Percentiles rank a stretch among this genome's conserved stretches.
Conservation (phyloP, 2,797 vertebrate genomes). For the Streptopelia turtur region DNA sequence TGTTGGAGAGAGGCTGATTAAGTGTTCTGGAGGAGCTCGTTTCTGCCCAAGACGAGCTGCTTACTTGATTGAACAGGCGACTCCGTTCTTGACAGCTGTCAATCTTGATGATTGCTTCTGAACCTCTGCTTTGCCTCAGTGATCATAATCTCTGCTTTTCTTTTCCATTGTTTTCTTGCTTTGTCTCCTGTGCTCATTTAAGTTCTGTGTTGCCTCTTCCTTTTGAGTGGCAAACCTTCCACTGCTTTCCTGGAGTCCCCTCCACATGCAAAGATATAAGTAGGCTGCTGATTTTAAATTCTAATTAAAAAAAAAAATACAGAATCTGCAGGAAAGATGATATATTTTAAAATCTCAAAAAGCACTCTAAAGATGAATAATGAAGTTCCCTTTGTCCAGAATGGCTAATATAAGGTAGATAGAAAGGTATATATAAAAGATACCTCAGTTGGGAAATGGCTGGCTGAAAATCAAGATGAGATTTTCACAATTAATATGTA, state of each 20-base stretch:
- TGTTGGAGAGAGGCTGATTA: not conserved
- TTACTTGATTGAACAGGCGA: not conserved
- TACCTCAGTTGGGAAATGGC: not conserved
- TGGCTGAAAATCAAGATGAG: not conserved
- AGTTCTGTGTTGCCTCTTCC: not conserved
- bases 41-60: not conserved
- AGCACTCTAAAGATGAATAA: not conserved
- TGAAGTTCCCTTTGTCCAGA: not conserved
- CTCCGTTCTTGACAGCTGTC: slow-evolving; percentile 22
- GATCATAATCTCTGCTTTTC: not conserved
- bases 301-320: not conserved
- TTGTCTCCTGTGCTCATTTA: not conserved
- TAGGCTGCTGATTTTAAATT: not conserved
- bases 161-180: not conserved
- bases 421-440: not conserved
- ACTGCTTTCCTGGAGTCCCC: not conserved
- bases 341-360: not conserved
- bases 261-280: not conserved
- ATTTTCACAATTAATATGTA: not conserved
- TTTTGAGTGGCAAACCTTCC: not conserved
- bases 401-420: not conserved
- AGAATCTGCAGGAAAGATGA: not conserved
- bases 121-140: not conserved
- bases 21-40: not conserved
- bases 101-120: not conserved